Evolutionary conservation across 1,140 invertebrate species (phyloP), one percentile per base, ranked within the genome.

Genomic region (Tetramorium simillimum): DNA sequence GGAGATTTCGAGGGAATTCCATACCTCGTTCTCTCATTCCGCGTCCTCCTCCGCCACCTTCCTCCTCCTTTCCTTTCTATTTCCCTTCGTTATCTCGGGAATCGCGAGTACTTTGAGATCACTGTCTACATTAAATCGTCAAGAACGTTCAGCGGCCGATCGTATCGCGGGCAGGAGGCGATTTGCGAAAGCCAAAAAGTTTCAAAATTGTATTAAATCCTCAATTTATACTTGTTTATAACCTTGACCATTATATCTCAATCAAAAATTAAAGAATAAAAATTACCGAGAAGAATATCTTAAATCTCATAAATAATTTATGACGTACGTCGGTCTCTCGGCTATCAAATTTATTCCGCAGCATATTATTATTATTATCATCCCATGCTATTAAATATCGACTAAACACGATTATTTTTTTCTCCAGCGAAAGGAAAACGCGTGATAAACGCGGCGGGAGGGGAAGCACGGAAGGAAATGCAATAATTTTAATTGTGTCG

Each of bases 1-100:
- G 40, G 10, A 73, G 86, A 85, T 90, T 90, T 87, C 86, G 88
- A 58, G 62, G 75, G 86, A 88, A 90, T 85, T 90, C 75, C 85
- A 46, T 62, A 75, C 63, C 12, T 58, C 56, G 37, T 46, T 28
- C 63, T 46, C 63, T n/a, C 60, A 63, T 78, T 82, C 67, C 67
- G 67, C 37, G 62, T 80, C 62, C 16, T 5, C n/a, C 60, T 67
- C 46, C 37, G 24, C 24, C 78, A 70, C 28, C 51, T 40, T 33
- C 40, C 33, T 24, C 56, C 18, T 75, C n/a, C 53, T 21, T 75
- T 46, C 40, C 40, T 56, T 56, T 14, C 53, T 37, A 49, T 21
- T 75, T 73, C 46, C 37, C 62, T 53, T 46, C 62, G 53, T 63
- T 67, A 78, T 72, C 37, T 56, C 58, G 63, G 37, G 69, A 58